A percentile compares a stretch with the other conserved stretches of the same genome.
These are phyloP conservation scores for Turritopsis rubra DNA, from an alignment of 30 jellyfish, hydroid and myxozoan species.

Conservation along the genomic window DNA sequence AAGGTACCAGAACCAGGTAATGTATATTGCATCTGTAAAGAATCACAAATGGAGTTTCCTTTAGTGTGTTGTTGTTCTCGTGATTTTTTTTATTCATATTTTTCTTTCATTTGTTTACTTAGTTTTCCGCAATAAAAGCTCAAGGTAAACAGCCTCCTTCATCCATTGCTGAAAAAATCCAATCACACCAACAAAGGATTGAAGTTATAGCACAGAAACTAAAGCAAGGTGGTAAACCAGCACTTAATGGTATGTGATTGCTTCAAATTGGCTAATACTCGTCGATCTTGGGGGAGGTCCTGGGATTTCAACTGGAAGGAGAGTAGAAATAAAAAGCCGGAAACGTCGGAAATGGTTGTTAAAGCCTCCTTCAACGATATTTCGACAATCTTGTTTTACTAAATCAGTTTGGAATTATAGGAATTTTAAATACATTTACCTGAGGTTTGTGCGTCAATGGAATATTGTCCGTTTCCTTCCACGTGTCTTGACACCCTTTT, in stretches of 20 bases:
- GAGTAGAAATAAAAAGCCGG: too few species aligned
- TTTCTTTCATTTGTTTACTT: neutral
- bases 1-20: constrained; percentile 53
- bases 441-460: too few species aligned
- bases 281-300: constrained; percentile 3
- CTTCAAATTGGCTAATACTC: neutral
- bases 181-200: constrained; percentile 27
- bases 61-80: too few species aligned
- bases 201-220: constrained; percentile 32
- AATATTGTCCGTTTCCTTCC: too few species aligned
- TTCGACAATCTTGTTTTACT: too few species aligned
- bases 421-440: too few species aligned
- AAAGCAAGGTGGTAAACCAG: constrained; percentile 71
- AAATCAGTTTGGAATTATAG: too few species aligned
- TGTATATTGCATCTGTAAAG: neutral
- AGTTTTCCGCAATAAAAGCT: constrained; percentile 64
- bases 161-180: constrained; percentile 31
- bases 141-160: constrained; percentile 71
- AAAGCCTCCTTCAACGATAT: too few species aligned
- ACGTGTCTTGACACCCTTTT: too few species aligned
- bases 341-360: too few species aligned
- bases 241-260: constrained; percentile 19
- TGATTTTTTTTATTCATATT: neutral
- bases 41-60: too few species aligned
- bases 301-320: too few species aligned